Evolutionary conservation across 2,113 vertebrate genomes (phyloP), one percentile per base, ranked within the genome.

Genomic region (Bujurquina vittata): DNA sequence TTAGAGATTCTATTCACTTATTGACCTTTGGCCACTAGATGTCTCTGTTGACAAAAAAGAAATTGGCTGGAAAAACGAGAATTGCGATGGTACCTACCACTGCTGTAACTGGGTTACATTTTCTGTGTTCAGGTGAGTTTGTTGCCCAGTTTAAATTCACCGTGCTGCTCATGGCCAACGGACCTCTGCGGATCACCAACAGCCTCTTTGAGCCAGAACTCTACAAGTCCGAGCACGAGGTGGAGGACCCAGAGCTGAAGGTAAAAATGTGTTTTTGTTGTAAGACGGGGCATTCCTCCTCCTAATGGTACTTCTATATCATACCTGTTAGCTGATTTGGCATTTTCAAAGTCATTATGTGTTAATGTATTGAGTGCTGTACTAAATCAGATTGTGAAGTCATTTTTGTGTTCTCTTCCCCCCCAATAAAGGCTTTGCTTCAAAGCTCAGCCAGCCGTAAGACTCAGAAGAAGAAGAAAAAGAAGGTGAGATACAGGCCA

Each of bases 391-490:
- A 18, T 52, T 72, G 67, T 20, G 18, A 6, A 49, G 31, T 54
- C 12, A 55, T 69, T 37, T 62, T 74, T 69, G 12, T 76, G 6
- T 2, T 20, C 23, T 14, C 12, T 69, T 40, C 43, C 29, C 23
- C 63, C 52, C 37, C n/a, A 78, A 62, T 87, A 29, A 79, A 99
- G 98, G 96, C 97, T 88, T 96, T 99, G 76, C 96, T 99, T 90
- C 97, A 99, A 80, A 99, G 97, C 95, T 99, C 98, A 52, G 97
- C 97, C 79, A 99, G 98, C 94, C 94, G 98, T 56, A 99, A 98
- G 96, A 97, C 97, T 49, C 98, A 99, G 93, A 99, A 99, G 95
- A 99, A 98, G 95, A 99, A 99, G 97, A 99, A 99, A 96, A 99
- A 99, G 96, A 99, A 99, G 98, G 98, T 99, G 87, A 83, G 84